A percentile compares a stretch with the other conserved stretches of the same genome.
These are phyloP conservation scores for Solea senegalensis DNA, from an alignment of 2,113 vertebrate genomes.

Conservation along the genomic window DNA sequence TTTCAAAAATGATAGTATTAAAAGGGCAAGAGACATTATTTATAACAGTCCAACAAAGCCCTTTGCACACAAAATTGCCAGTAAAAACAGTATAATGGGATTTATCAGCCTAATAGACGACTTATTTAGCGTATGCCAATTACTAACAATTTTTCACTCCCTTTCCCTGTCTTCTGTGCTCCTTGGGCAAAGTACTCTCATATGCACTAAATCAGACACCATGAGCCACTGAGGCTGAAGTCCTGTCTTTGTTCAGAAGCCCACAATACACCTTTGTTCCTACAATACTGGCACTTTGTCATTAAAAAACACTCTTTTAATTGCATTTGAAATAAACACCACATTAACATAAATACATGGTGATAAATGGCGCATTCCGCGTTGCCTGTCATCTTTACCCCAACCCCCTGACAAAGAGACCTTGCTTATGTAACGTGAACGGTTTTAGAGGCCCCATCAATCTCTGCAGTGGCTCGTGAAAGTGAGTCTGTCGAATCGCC, in stretches of 20 bases:
- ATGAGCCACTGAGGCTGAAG: conserved; percentile 51
- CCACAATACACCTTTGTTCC: conserved; percentile 82
- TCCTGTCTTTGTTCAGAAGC: conserved; percentile 47
- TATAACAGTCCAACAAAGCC: conserved; percentile 66
- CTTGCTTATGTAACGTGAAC: conserved; percentile 20
- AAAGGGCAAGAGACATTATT: conserved; percentile 69
- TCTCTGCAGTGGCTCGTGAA: conserved; percentile 44
- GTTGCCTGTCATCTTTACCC: conserved; percentile 41
- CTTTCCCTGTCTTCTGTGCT: conserved; percentile 22
- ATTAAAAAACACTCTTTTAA: conserved; percentile 24
- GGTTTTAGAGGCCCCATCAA: conserved; percentile 55
- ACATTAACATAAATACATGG: conserved; percentile 31
- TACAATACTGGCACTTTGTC: conserved; percentile 27
- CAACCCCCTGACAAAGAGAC: conserved; percentile 31
- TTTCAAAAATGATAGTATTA: conserved; percentile 40
- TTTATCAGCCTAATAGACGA: conserved; percentile 89
- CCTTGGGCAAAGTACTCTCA: conserved; percentile 72
- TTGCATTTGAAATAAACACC: conserved; percentile 39
- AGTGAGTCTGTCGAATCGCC: conserved; percentile 56
- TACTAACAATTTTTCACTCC: conserved; percentile 64
- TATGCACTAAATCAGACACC: conserved; percentile 84
- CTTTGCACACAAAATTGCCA: conserved; percentile 75
- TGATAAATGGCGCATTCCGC: conserved; percentile 39
- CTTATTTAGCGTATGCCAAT: conserved; percentile 83
- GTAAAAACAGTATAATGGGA: conserved; percentile 81